Base-by-base conservation (phyloP, 2,888 invertebrate species). In the Eustalomyia histrio region DNA sequence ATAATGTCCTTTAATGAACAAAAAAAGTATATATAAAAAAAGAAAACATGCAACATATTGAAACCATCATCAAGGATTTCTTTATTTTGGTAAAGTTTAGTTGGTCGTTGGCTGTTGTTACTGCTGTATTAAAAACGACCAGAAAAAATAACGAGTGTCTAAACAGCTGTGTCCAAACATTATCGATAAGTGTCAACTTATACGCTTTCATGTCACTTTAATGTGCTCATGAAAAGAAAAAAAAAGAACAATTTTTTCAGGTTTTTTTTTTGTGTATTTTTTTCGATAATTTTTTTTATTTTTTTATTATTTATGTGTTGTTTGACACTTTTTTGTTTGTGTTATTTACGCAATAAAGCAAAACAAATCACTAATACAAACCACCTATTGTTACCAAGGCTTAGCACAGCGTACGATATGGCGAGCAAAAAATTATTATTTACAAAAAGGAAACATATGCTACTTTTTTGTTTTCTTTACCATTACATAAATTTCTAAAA, bases 121-220 rank as follows among this genome's bases (percentile, higher is more conserved):
- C 16, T 72, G 67, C 9, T 61, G 43, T 29, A 61, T 60, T 58
- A 72, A 80, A 73, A 73, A 76, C 14, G 58, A 52, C 61, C 14
- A 24, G 29, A 69, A 63, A 65, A 69, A 43, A 69, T 61, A 71
- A 81, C 50, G 65, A 18, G 50, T 61, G 60, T 65, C 76, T 64
- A 69, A 75, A 80, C 83, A 83, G 80, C 83, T 83, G 83, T 65
- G 75, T 68, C 76, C 58, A 17, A 76, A 79, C 83, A 80, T 79
- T 83, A 83, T 80, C 83, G 83, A 83, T 83, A 83, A 83, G 83
- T 83, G 80, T 75, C 83, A 83, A 78, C 80, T 80, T 73, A 79
- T 83, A 63, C 78, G 78, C 75, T 80, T 68, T 80, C 50, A 64
- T 80, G 83, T 75, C 83, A 80, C 78, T 80, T 78, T 33, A 78